Evolutionary conservation across 2,797 vertebrate genomes (phyloP).

Genomic region (Enteromius viviparus): DNA sequence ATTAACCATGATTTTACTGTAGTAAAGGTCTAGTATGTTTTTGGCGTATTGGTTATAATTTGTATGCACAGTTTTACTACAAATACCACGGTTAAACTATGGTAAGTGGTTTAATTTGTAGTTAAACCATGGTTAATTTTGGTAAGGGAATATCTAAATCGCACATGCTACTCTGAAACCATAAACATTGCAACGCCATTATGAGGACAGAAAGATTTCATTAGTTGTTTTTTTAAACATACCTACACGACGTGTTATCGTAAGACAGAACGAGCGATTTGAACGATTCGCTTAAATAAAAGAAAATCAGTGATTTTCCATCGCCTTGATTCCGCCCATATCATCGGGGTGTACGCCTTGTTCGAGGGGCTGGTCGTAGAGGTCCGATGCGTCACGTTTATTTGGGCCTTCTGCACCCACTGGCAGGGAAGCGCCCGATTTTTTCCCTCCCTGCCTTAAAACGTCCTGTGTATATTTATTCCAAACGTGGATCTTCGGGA

Average conservation of each 20-base stretch:
- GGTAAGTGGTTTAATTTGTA: neutral
- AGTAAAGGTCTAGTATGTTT: neutral
- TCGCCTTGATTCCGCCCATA: slow-evolving; percentile 52
- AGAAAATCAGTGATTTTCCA: slow-evolving; percentile 36
- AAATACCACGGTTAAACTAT: neutral
- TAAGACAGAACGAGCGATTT: neutral
- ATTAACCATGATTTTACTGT: neutral
- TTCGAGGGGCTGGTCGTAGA: slow-evolving; percentile 56
- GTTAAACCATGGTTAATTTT: neutral
- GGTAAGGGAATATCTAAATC: neutral
- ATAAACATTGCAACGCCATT: neutral
- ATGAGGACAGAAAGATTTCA: neutral
- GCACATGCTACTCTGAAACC: neutral
- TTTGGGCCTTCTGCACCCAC: slow-evolving; percentile 58
- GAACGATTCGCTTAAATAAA: neutral
- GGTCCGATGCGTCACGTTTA: slow-evolving; percentile 62
- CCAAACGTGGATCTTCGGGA: slow-evolving; percentile 30
- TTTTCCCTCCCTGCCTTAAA: slow-evolving; percentile 3
- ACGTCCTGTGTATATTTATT: slow-evolving; percentile 1
- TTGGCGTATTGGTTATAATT: neutral
- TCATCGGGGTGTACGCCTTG: slow-evolving; percentile 54
- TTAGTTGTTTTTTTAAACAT: neutral
- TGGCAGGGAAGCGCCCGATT: slow-evolving; percentile 28
- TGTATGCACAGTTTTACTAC: neutral
- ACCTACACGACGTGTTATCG: neutral